Base-by-base conservation (phyloP, 1,140 invertebrate genomes). In the Temnothorax longispinosus region DNA sequence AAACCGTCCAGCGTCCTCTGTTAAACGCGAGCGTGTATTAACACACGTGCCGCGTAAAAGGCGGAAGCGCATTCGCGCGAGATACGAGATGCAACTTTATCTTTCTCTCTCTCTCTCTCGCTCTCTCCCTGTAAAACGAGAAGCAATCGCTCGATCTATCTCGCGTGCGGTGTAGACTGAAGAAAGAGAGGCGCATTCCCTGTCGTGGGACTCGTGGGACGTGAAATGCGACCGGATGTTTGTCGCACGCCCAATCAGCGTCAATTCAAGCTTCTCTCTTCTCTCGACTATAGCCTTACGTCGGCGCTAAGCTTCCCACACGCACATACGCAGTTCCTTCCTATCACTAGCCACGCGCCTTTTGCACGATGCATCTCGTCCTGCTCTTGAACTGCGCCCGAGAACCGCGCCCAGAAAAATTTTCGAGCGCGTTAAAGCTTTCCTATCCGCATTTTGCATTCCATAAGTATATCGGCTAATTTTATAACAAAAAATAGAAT, bases 211-310 rank as follows among this genome's bases (percentile, higher is more conserved):
- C 82, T 78, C 87, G 67, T 90, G 90, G 86, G 91, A 89, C 82
- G 69, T 56, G 85, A 91, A 92, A 91, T 87, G 87, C 87, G 62
- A 82, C 89, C 91, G 93, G 93, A 94, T 94, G 92, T 93, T 93
- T 93, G 89, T 93, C 88, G 86, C 89, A 88, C 82, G 81, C 85
- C 91, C 92, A 93, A 93, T 94, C 93, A 94, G 80, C 74, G 89
- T 74, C 92, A 93, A 94, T 94, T 94, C 91, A 91, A 90, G 52
- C 91, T 60, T 88, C 81, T 88, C 81, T 87, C 64, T 38, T 82
- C 56, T 62, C 75, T 86, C 75, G n/a, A 58, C 32, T 38, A 27
- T 27, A 38, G 56, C 52, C 89, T 90, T 71, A 75, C 65, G 32
- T 84, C 77, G 86, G 87, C 87, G 87, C 81, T 88, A 86, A 85